Evolutionary conservation across 2,797 vertebrate species (phyloP).

Genomic region (Semaprochilodus insignis): DNA sequence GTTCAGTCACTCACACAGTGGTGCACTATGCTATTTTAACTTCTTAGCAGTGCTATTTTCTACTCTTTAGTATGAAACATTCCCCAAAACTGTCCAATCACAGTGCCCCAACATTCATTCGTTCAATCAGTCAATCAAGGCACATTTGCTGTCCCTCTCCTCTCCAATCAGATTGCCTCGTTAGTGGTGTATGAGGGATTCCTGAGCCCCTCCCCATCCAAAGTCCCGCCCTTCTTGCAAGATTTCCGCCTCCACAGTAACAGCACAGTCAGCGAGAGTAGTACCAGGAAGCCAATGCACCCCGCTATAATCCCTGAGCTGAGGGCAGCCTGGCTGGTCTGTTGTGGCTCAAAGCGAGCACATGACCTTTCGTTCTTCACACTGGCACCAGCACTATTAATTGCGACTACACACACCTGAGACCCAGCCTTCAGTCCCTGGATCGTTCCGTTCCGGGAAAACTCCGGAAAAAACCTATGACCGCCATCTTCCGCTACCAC

Average conservation of each 20-base stretch:
- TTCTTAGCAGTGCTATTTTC: neutral
- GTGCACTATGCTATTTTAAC: conserved; percentile 3
- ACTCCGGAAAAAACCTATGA: conserved; percentile 52
- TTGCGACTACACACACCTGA: conserved; percentile 81
- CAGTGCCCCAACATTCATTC: neutral
- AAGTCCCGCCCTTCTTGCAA: conserved; percentile 60
- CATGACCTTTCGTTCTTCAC: conserved; percentile 69
- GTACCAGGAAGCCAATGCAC: conserved; percentile 66
- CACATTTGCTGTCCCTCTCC: conserved; percentile 39
- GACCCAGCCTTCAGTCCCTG: conserved; percentile 68
- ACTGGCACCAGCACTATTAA: conserved; percentile 80
- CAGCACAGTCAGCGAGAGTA: conserved; percentile 62
- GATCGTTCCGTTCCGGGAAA: conserved; percentile 65
- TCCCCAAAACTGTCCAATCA: neutral
- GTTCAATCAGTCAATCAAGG: neutral
- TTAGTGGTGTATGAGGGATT: conserved; percentile 76
- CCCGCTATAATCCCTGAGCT: conserved; percentile 66
- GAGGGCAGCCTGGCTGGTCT: conserved; percentile 39
- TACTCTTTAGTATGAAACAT: neutral
- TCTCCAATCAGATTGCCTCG: conserved; percentile 67
- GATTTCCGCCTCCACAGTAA: conserved; percentile 64
- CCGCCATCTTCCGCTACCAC: conserved; percentile 63
- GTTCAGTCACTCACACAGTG: conserved; percentile 15
- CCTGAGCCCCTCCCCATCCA: conserved; percentile 68
- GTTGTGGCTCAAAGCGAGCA: conserved; percentile 54